A percentile compares a stretch with the other conserved stretches of the same genome.
Evolutionary conservation across 2,888 invertebrate species (phyloP).

Genomic region (Meta bourneti): DNA sequence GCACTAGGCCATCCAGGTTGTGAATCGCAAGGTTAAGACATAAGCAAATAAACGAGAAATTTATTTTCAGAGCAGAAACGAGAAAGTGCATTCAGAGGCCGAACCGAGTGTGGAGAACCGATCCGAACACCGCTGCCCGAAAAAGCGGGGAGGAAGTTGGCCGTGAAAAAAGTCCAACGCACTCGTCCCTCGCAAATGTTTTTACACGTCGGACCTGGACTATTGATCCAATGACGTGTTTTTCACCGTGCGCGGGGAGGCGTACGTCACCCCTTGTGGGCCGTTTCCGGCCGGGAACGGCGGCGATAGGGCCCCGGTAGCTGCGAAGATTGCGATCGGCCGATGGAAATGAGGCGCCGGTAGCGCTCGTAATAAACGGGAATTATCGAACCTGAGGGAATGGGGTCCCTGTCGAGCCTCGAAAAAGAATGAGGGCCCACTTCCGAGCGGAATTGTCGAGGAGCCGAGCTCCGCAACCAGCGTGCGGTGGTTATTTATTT

Average conservation of each 20-base stretch:
- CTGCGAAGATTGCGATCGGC: conserved; percentile 54
- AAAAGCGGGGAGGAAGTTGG: too few relatives aligned
- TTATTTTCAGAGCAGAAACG: too few relatives aligned
- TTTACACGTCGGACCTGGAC: conserved; percentile 38
- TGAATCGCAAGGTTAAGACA: too few relatives aligned
- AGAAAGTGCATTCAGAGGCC: too few relatives aligned
- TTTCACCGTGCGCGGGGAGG: conserved; percentile 39
- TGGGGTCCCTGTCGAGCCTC: conserved; percentile 44
- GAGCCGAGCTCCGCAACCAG: conserved; percentile 18
- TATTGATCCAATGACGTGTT: conserved; percentile 67
- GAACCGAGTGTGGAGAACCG: too few relatives aligned
- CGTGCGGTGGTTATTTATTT: conserved; percentile 51
- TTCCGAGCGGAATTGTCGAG: conserved; percentile 47
- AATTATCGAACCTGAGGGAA: conserved; percentile 61
- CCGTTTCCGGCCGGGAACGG: conserved; percentile 68
- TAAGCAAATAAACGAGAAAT: too few relatives aligned
- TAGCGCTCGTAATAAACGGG: conserved; percentile 65
- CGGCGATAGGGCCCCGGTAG: conserved; percentile 53
- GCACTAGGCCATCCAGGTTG: too few relatives aligned
- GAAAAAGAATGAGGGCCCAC: conserved; percentile 44
- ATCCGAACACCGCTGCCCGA: too few relatives aligned
- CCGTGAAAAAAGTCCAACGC: too few relatives aligned
- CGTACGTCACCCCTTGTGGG: conserved; percentile 68
- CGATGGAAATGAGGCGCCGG: conserved; percentile 63
- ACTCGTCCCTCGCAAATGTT: conserved; percentile 2